Percentiles rank a stretch among this genome's conserved stretches.
Evolutionary conservation across 1,140 invertebrate genomes (phyloP).

Genomic region (Drosophila lowei): DNA sequence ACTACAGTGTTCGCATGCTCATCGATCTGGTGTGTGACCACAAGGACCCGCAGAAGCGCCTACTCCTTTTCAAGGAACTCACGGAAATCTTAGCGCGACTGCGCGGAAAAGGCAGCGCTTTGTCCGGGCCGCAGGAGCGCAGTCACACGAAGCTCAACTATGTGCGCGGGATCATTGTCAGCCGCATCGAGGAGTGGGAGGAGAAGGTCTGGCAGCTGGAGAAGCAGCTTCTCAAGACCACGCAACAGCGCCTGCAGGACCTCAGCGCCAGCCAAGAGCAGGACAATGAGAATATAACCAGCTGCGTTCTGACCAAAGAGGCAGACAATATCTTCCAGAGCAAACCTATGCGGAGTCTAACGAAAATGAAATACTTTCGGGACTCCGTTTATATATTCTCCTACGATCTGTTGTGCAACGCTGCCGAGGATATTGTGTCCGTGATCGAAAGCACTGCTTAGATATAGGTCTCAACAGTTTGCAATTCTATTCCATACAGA

Average conservation of each 20-base stretch:
- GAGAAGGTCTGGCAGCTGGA: conserved; percentile 19
- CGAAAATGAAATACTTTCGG: conserved; percentile 19
- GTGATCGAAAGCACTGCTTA: conserved; percentile 62
- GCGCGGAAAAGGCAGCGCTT: conserved; percentile 6
- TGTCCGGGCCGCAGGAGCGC: conserved; percentile 12
- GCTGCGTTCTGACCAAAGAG: no score
- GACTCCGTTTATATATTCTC: conserved; percentile 55
- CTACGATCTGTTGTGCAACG: conserved; percentile 44
- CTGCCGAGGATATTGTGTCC: conserved; percentile 62
- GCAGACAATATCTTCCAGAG: no score
- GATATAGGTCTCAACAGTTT: conserved; percentile 12
- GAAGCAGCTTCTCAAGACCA: neutral
- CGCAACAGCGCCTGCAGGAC: neutral
- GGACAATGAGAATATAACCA: no score
- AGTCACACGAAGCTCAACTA: conserved; percentile 28
- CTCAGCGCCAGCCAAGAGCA: no score
- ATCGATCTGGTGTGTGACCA: conserved; percentile 39
- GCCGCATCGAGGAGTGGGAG: conserved; percentile 59
- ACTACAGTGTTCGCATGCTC: conserved; percentile 52
- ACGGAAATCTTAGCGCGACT: conserved; percentile 19
- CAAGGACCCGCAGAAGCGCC: conserved; percentile 14
- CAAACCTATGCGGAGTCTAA: neutral
- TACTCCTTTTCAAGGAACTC: conserved; percentile 40
- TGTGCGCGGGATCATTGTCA: conserved; percentile 58
- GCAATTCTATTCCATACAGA: no score